Base-by-base conservation (phyloP, 2,113 vertebrate species). In the Pandion haliaetus region DNA sequence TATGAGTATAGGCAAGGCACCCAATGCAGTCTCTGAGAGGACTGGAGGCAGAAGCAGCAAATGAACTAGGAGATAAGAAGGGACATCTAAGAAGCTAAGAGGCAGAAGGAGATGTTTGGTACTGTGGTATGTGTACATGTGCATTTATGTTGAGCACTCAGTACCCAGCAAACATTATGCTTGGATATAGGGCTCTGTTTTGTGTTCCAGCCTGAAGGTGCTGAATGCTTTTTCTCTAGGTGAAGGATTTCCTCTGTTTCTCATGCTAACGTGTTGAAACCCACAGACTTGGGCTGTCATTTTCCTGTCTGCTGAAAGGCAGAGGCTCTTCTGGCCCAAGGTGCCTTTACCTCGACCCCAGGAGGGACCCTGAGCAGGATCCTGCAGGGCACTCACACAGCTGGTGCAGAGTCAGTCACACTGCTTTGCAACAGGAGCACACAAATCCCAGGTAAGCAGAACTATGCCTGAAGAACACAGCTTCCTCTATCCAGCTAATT, bases 261-360 rank as follows among this genome's bases (percentile, higher is more conserved):
- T 13, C 21, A 23, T 20, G 25, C 1, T 61, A 66, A 34, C 38
- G 54, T 29, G 6, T 21, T 34, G 55, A 91, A 84, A 95, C 10
- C 4, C 17, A 23, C 11, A 54, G 45, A 74, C 28, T 7, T n/a
- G 29, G 20, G 40, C 44, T 62, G 17, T 28, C 12, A 40, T 61
- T 61, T 72, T 81, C 19, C 15, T 70, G 45, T 54, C 23, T 78
- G 38, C 34, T 85, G 76, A 79, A 87, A 87, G 57, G 13, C 17
- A 81, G 63, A 73, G 28, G 25, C 15, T 95, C 3, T 80, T 95
- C 7, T 49, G 31, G 14, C 24, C 29, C 1, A 4, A 78, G 20
- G 58, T 47, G 47, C 9, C 11, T 63, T 58, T 71, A 76, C 9
- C 24, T 71, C 0, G 0, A 45, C 10, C 12, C 6, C 25, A 16